Conservation (phyloP, 2,113 vertebrate genomes). For the Cyphomyrus plagiostoma region DNA sequence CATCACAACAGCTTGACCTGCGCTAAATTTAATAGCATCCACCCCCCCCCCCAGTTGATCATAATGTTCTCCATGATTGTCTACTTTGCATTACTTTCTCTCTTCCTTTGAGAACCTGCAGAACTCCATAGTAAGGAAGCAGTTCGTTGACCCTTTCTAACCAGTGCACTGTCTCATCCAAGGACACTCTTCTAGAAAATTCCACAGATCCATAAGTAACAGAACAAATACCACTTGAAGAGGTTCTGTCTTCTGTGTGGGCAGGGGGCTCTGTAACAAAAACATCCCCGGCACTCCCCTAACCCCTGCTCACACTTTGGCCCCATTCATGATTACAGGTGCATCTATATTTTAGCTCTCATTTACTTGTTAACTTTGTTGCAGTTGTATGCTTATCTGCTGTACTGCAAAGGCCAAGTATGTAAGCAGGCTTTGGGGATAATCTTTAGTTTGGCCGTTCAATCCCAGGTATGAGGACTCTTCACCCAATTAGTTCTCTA, state of each 20-base stretch:
- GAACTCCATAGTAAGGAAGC: background rate
- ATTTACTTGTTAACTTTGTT: background rate
- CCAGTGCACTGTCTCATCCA: background rate
- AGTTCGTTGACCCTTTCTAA: background rate
- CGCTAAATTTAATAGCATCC: background rate
- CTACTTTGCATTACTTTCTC: background rate
- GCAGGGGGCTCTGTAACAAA: background rate
- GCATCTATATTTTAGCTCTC: background rate
- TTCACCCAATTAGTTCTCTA: too few relatives aligned
- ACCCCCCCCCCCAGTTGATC: too few relatives aligned
- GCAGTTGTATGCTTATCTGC: background rate
- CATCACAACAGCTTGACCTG: background rate
- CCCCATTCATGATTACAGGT: background rate
- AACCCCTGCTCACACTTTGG: background rate
- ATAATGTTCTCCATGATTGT: background rate
- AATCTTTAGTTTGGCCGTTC: too few relatives aligned
- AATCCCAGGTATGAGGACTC: too few relatives aligned
- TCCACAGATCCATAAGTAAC: background rate
- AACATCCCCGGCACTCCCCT: background rate
- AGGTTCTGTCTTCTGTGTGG: background rate
- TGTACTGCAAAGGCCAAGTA: background rate
- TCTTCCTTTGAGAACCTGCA: background rate
- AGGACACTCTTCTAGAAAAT: background rate
- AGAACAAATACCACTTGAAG: background rate
- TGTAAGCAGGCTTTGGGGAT: background rate